Base-by-base conservation (phyloP, 2,113 vertebrate genomes). In the Columbina picui region DNA sequence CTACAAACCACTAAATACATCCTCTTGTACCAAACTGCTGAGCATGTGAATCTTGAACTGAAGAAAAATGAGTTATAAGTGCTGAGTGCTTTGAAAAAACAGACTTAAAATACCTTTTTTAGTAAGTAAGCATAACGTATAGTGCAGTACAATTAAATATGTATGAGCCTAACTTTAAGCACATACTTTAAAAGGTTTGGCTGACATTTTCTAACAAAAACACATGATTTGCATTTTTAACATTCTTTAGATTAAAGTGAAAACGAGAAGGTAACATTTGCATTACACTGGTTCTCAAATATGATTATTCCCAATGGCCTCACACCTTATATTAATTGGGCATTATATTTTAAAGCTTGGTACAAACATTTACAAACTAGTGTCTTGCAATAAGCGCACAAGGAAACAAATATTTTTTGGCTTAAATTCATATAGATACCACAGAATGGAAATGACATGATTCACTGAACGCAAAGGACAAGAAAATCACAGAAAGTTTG, bases 81-180 rank as follows among this genome's bases (percentile, higher is more conserved):
- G 14, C 12, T 14, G 19, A 91, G 14, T 3, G 47, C 52, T 91
- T 95, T 76, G n/a, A 53, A 49, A 82, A 94, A 68, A 1, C 14
- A 64, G 10, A 39, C 22, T 63, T 71, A 64, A 84, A 94, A 78
- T 82, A 57, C 8, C 7, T 65, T 65, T 84, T 43, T 47, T 65
- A 57, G 80, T 69, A 67, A 47, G 7, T 10, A 82, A 49, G 56
- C 7, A 49, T 21, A 84, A 65, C 14, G 68, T 17, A n/a, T 18
- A 91, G 20, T 64, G 27, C 49, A 73, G 26, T 57, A 67, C 19
- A 89, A 79, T 91, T 87, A 91, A 91, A 94, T 84, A 90, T 74
- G 38, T 14, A 88, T 94, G 27, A 94, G 68, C 19, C 15, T 53
- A 75, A 68, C 3, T 94, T 94, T 55, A 89, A 69, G n/a, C 50